Base-by-base conservation (phyloP, 2,797 vertebrate genomes). In the Oryzias dopingdopingensis region DNA sequence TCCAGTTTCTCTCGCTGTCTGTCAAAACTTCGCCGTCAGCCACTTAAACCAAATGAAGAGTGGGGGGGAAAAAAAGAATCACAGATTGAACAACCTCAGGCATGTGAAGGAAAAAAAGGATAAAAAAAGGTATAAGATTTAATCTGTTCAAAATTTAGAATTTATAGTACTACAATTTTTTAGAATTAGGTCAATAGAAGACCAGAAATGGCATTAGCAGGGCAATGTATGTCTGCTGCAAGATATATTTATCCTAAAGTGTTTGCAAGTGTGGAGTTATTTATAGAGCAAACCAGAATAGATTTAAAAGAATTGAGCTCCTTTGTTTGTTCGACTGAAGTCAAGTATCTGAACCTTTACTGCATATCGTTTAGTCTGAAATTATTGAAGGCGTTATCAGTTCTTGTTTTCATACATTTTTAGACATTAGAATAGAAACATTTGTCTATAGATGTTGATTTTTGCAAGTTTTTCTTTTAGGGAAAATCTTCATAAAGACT, bases 1-100 rank as follows among this genome's bases (percentile, higher is more conserved):
- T 92, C 81, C 60, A 59, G 82, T 92, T 91, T 86, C 90, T 79
- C 67, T 49, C 75, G 74, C 87, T 88, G 91, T 88, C 91, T 88
- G 81, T 92, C 90, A 91, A 85, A 85, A 81, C 67, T 71, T 82
- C 54, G 69, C 87, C 84, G 70, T 81, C 70, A 89, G 89, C 86
- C 80, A 86, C 74, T 69, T 74, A 67, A 82, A 81, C 78, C 68
- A 75, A 85, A 83, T 56, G 56, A 58, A 77, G 59, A 37, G 32
- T 37, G 69, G 69, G 75, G 73, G 77, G 86, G 77, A 72, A 86
- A 86, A 79, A 65, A 58, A 71, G 52, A 74, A 77, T 71, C 65
- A 80, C 85, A 86, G 88, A 88, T 90, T 90, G 86, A 88, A 85
- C 65, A 83, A 76, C 85, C 83, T 47, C 60, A 73, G 82, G 85